These are phyloP conservation scores for Acrobasis suavella DNA, from an alignment of 2,888 invertebrate species.

Conservation along the genomic window DNA sequence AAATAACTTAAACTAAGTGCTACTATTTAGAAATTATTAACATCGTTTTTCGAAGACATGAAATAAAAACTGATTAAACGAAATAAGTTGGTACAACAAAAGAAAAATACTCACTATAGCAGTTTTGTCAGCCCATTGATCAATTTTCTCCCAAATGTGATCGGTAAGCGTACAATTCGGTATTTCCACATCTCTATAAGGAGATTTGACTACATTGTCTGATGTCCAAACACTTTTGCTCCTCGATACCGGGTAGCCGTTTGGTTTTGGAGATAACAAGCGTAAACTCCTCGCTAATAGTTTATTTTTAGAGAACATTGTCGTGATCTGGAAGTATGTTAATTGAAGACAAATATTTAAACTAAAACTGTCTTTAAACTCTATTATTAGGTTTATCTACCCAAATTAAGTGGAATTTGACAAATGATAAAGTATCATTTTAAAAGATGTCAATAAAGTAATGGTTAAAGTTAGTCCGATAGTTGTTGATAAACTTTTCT, in stretches of 20 bases:
- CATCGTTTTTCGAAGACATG: too few relatives aligned
- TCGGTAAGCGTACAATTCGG: conserved; percentile 81
- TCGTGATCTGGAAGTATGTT: conserved; percentile 15
- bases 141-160: conserved; percentile 83
- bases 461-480: too few relatives aligned
- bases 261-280: conserved; percentile 32
- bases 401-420: too few relatives aligned
- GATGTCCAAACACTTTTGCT: conserved; percentile 51
- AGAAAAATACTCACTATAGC: conserved; percentile 81
- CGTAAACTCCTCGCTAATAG: conserved; percentile 38
- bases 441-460: too few relatives aligned
- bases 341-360: too few relatives aligned
- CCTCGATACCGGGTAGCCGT: conserved; percentile 26
- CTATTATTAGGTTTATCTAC: too few relatives aligned
- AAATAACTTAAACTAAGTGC: too few relatives aligned
- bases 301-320: conserved; percentile 25
- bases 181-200: conserved; percentile 70
- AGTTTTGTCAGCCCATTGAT: conserved; percentile 84
- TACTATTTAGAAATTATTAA: too few relatives aligned
- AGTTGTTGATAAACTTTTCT: too few relatives aligned
- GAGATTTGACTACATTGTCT: conserved; percentile 69
- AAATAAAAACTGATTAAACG: too few relatives aligned
- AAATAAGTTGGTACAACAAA: background rate
- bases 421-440: too few relatives aligned
- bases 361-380: too few relatives aligned